Percentiles rank a stretch among this genome's conserved stretches.
Conservation (phyloP, 2,113 vertebrate genomes). For the Sminthopsis crassicaudata region DNA sequence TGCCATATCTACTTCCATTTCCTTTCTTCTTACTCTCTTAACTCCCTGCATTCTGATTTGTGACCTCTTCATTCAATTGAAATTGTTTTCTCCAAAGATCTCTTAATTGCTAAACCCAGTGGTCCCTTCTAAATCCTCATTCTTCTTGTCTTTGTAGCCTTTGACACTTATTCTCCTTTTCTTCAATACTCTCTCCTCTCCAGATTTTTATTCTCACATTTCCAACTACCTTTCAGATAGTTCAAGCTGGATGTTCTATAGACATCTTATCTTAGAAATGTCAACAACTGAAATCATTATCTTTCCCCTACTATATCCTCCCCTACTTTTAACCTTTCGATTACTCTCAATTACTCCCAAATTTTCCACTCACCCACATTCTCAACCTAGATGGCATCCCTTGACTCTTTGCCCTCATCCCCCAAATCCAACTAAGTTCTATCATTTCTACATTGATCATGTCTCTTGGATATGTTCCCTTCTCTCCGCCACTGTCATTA, state of each 20-base stretch:
- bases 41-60: background rate
- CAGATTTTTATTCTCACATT: background rate
- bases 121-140: background rate
- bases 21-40: background rate
- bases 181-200: background rate
- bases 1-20: background rate
- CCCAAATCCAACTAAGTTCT: too few species aligned
- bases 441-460: too few species aligned
- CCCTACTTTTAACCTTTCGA: too few species aligned
- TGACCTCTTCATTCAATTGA: background rate
- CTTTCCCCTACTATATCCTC: too few species aligned
- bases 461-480: too few species aligned
- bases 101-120: background rate
- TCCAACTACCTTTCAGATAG: background rate
- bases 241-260: background rate
- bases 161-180: background rate
- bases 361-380: too few species aligned
- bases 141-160: background rate
- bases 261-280: background rate
- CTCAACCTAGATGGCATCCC: too few species aligned
- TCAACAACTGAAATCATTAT: too few species aligned
- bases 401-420: too few species aligned
- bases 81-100: background rate
- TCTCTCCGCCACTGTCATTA: too few species aligned
- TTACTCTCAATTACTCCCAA: too few species aligned